Percentiles rank a stretch among this genome's conserved stretches.
Evolutionary conservation across 2,888 invertebrate genomes (phyloP).

Genomic region (Sesamia inferens): DNA sequence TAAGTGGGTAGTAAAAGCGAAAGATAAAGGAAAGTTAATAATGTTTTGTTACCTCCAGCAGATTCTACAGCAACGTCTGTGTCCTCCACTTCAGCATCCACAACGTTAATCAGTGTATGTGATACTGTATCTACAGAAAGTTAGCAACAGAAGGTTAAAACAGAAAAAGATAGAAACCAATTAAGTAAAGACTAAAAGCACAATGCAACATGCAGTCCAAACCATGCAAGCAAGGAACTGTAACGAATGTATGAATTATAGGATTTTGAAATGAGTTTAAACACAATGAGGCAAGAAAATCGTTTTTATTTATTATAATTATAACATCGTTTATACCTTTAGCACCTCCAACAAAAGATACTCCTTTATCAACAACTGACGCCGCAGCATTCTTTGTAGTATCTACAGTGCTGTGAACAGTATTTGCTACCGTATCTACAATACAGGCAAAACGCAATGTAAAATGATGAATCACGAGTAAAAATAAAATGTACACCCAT

Average conservation of each 20-base stretch:
- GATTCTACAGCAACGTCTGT: constrained; percentile 61
- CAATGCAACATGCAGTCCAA: constrained; percentile 66
- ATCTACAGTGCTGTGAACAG: constrained; percentile 75
- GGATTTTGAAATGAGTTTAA: constrained; percentile 42
- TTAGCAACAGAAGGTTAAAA: constrained; percentile 60
- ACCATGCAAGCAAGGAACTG: constrained; percentile 32
- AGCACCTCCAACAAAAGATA: constrained; percentile 71
- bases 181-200: constrained; percentile 35
- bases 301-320: constrained; percentile 36
- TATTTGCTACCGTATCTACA: constrained; percentile 77
- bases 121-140: constrained; percentile 76
- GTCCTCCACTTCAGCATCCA: constrained; percentile 61
- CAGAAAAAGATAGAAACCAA: constrained; percentile 27
- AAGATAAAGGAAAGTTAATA: constrained; percentile 32
- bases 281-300: constrained; percentile 42
- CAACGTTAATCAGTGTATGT: constrained; percentile 68
- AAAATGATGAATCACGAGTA: constrained; percentile 28
- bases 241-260: constrained; percentile 25
- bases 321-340: constrained; percentile 69
- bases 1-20: constrained; percentile 26
- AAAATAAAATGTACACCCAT: constrained; percentile 24
- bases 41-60: constrained; percentile 66
- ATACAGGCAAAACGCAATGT: constrained; percentile 58
- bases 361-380: constrained; percentile 74
- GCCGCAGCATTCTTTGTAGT: constrained; percentile 75